Evolutionary conservation across 2,888 invertebrate genomes (phyloP).

Genomic region (Leucophenga montana): DNA sequence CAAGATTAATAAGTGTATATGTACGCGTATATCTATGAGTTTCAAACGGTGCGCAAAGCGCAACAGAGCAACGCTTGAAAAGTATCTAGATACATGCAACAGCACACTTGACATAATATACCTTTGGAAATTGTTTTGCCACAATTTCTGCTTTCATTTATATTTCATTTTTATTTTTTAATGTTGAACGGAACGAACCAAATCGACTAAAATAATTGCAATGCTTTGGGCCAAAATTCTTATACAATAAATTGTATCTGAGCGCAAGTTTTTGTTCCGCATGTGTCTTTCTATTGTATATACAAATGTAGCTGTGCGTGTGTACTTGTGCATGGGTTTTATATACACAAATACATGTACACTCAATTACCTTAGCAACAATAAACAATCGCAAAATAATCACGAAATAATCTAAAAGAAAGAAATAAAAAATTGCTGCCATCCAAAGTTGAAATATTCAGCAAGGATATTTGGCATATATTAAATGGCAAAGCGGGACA

Average conservation of each 20-base stretch:
- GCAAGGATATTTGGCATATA: neutral
- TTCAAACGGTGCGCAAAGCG: too few relatives aligned
- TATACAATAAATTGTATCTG: neutral
- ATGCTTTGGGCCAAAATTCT: slow-evolving; percentile 6
- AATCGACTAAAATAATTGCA: slow-evolving; percentile 19
- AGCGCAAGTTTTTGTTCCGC: too few relatives aligned
- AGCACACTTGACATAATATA: slow-evolving; percentile 45
- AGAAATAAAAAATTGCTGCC: neutral
- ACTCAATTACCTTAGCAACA: slow-evolving; percentile 57
- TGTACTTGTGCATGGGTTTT: neutral
- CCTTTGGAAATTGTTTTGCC: slow-evolving; percentile 53
- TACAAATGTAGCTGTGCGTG: neutral
- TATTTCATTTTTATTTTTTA: too few relatives aligned
- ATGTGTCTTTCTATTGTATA: neutral
- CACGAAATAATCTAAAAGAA: slow-evolving; percentile 39
- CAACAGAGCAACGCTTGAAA: neutral
- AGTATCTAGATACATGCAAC: neutral
- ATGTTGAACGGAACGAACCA: too few relatives aligned
- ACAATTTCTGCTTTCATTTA: neutral
- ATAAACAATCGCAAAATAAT: slow-evolving; percentile 57
- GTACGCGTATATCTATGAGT: too few relatives aligned
- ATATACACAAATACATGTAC: slow-evolving; percentile 33
- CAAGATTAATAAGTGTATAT: neutral
- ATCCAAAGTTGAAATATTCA: neutral
- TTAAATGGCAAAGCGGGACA: neutral